These are phyloP conservation scores for Sinelater perroti DNA, from an alignment of 2,888 invertebrate species.

Conservation along the genomic window DNA sequence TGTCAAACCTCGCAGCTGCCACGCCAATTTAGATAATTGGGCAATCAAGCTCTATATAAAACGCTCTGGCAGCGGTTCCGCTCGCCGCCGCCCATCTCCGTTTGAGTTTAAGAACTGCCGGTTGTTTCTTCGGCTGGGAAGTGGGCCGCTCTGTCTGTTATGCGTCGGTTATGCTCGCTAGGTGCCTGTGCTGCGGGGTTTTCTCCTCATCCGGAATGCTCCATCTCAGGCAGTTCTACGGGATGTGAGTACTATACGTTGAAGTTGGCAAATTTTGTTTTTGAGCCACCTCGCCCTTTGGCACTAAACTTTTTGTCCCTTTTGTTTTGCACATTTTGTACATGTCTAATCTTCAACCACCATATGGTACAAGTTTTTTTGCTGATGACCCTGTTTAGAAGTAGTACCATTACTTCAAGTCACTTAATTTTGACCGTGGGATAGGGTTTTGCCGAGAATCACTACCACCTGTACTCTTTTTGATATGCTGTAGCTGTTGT, in stretches of 20 bases:
- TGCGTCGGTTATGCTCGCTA: background rate
- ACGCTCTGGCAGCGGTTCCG: background rate
- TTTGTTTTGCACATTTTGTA: too few species aligned
- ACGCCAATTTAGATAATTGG: background rate
- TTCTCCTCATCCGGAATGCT: background rate
- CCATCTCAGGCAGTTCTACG: background rate
- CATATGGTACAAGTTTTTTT: too few species aligned
- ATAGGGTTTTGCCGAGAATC: too few species aligned
- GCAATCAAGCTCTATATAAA: background rate
- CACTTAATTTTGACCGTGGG: too few species aligned
- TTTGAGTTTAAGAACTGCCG: background rate
- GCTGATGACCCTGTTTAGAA: too few species aligned
- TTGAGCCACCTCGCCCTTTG: background rate
- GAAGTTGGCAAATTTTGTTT: background rate
- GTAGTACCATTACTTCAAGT: too few species aligned
- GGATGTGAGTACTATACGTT: background rate
- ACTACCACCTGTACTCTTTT: too few species aligned
- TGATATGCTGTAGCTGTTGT: too few species aligned
- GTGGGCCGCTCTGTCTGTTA: slow-evolving; percentile 1
- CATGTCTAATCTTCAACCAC: too few species aligned
- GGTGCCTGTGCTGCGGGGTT: background rate
- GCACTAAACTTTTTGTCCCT: background rate
- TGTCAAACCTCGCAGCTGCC: too few species aligned
- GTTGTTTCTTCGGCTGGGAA: slow-evolving; percentile 3
- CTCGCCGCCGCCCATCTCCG: background rate